Percentiles rank a stretch among this genome's conserved stretches.
These are phyloP conservation scores for Mohoua ochrocephala DNA, from an alignment of 2,113 vertebrate genomes.

Conservation along the genomic window DNA sequence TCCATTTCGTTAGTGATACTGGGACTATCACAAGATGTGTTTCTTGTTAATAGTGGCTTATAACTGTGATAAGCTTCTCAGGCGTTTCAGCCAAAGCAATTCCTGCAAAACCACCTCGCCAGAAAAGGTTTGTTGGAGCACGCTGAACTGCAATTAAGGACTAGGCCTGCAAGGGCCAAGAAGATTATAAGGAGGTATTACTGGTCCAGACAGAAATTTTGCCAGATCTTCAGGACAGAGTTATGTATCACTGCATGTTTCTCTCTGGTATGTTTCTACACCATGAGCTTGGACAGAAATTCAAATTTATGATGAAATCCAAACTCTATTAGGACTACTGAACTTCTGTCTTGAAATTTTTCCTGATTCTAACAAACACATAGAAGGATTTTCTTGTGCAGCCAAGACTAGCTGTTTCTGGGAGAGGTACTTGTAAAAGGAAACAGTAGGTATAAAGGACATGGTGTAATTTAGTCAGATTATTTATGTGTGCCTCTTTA, in stretches of 20 bases:
- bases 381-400: background rate
- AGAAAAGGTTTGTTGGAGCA: background rate
- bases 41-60: background rate
- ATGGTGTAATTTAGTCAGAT: background rate
- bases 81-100: constrained; percentile 11
- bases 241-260: background rate
- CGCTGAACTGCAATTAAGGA: background rate
- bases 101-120: background rate
- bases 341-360: background rate
- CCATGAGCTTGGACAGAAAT: constrained; percentile 15
- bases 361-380: background rate
- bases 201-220: constrained; percentile 33
- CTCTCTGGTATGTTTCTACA: constrained; percentile 3
- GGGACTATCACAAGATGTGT: background rate
- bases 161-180: background rate
- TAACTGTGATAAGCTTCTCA: constrained; percentile 8
- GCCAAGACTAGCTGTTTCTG: background rate
- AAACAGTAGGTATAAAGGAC: background rate
- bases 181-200: constrained; percentile 35
- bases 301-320: constrained; percentile 25
- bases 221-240: constrained; percentile 37
- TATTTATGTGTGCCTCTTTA: background rate
- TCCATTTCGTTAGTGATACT: background rate
- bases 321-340: constrained; percentile 19
- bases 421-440: constrained; percentile 1